Percentiles rank a stretch among this genome's conserved stretches.
Evolutionary conservation across 1,140 invertebrate genomes (phyloP).

Genomic region (Neotoxoptera formosana): DNA sequence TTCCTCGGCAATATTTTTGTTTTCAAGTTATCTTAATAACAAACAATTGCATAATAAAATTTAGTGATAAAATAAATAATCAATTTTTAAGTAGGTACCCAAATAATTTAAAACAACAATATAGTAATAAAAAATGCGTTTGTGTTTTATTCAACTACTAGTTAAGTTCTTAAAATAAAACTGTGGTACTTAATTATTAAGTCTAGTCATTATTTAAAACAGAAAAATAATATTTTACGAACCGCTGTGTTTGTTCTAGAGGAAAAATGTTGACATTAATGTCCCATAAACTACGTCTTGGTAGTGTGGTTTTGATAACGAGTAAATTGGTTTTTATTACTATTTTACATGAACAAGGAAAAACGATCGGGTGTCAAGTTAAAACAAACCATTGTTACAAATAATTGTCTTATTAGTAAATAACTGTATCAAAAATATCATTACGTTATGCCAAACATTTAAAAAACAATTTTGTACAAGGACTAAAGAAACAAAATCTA

Average conservation of each 20-base stretch:
- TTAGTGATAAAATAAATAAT: slow-evolving; percentile 14
- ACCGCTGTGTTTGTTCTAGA: neutral
- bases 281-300: neutral
- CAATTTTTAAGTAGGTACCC: neutral
- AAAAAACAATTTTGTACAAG: neutral
- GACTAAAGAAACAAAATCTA: too few species aligned
- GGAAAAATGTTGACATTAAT: neutral
- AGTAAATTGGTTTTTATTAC: neutral
- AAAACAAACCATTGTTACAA: too few species aligned
- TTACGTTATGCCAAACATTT: neutral
- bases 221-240: neutral
- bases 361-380: neutral
- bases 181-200: neutral
- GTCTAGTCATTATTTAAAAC: neutral
- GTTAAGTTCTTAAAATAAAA: neutral
- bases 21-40: neutral
- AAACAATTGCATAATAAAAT: slow-evolving; percentile 4
- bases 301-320: neutral
- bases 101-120: neutral
- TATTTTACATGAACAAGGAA: neutral
- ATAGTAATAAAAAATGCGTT: neutral
- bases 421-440: neutral
- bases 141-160: neutral
- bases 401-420: neutral
- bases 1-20: neutral